Evolutionary conservation across 2,888 invertebrate genomes (phyloP).

Genomic region (Drosophila nigricruria): DNA sequence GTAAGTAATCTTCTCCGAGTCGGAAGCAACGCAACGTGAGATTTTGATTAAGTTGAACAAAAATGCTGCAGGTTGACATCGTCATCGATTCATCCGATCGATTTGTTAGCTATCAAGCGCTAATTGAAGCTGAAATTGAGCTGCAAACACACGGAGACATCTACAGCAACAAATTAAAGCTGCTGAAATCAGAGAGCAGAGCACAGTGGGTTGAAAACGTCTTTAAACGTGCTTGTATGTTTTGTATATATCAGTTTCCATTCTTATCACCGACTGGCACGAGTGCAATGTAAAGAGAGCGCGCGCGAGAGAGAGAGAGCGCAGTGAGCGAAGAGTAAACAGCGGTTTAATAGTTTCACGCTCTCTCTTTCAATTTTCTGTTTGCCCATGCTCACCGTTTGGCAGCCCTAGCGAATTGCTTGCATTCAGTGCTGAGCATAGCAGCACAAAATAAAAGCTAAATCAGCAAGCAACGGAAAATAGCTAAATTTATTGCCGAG

Average conservation of each 20-base stretch:
- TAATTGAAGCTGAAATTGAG: conserved; percentile 69
- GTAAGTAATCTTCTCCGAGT: neutral
- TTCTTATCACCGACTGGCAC: conserved; percentile 54
- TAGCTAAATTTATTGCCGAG: neutral
- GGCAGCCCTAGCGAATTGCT: neutral
- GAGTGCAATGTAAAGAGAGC: neutral
- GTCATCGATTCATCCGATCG: conserved; percentile 32
- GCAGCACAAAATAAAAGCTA: neutral
- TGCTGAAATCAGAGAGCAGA: conserved; percentile 33
- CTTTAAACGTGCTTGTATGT: neutral
- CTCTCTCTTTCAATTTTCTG: conserved; percentile 27
- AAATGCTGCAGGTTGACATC: conserved; percentile 50
- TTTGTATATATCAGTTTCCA: conserved; percentile 49
- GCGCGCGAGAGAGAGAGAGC: neutral
- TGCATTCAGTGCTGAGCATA: conserved; percentile 3
- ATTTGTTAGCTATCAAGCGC: conserved; percentile 53
- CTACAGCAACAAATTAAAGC: conserved; percentile 20
- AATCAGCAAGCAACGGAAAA: neutral
- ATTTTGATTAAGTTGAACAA: conserved; percentile 28
- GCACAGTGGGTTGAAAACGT: conserved; percentile 24
- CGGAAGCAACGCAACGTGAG: conserved; percentile 37
- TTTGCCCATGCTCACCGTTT: conserved; percentile 13
- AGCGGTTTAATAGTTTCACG: neutral
- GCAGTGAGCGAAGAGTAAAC: conserved; percentile 5
- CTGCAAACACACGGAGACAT: conserved; percentile 3